Percentiles rank a stretch among this genome's conserved stretches.
Evolutionary conservation across 2,113 vertebrate genomes (phyloP).

Genomic region (Syrmaticus mikado): DNA sequence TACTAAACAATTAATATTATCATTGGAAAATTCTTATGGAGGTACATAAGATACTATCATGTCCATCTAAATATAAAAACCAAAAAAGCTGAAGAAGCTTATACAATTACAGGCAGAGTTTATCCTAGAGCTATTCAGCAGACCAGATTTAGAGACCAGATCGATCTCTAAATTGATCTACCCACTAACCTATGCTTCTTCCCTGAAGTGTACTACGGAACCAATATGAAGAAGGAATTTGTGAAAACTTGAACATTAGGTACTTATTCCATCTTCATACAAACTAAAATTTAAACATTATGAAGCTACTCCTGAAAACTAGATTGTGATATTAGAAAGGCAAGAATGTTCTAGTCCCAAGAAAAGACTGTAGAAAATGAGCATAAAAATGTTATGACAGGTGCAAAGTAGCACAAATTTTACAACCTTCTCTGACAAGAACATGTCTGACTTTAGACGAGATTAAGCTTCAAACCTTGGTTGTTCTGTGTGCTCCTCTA

Average conservation of each 20-base stretch:
- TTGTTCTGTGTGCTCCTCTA: not conserved
- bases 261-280: not conserved
- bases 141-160: not conserved
- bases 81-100: not conserved
- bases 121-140: not conserved
- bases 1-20: not conserved
- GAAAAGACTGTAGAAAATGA: slow-evolving; percentile 16
- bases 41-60: not conserved
- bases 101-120: not conserved
- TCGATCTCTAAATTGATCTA: not conserved
- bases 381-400: slow-evolving; percentile 36
- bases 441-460: not conserved
- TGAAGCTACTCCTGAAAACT: not conserved
- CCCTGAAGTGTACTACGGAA: not conserved
- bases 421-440: slow-evolving; percentile 29
- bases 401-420: slow-evolving; percentile 27
- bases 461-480: slow-evolving; percentile 1
- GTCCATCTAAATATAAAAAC: not conserved
- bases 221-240: not conserved
- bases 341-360: not conserved
- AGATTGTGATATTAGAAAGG: not conserved
- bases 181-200: not conserved
- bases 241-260: not conserved
- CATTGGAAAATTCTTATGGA: not conserved
- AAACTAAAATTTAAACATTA: not conserved